Base-by-base conservation (phyloP, 2,797 vertebrate species). In the Morus bassanus region DNA sequence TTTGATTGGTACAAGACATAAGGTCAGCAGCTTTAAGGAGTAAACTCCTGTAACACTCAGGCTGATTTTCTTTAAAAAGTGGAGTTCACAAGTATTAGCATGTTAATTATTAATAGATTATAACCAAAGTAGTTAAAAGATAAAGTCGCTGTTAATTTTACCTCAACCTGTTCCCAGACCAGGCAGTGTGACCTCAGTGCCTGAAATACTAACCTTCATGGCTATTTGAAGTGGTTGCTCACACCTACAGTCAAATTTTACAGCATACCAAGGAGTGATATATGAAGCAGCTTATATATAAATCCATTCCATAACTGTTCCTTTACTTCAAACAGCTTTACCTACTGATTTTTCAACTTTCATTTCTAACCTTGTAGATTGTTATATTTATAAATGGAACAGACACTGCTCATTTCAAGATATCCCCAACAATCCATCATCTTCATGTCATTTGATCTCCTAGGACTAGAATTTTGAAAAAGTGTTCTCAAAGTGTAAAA, bases 341-440 rank as follows among this genome's bases (percentile, higher is more conserved):
- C 60, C 45, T 59, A 45, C 78, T 45, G 74, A 77, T 78, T 79
- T 84, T 83, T 82, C 67, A 74, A 39, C 72, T 89, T 78, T 64
- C 46, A 68, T 90, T 94, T 91, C 82, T 88, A 85, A 68, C 82
- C 74, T 90, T 89, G 59, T 63, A 90, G 74, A 93, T 37, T 61
- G 50, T n/a, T 90, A 35, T 39, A 73, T 89, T 96, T 78, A 33
- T 93, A 93, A 96, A 89, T 48, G 77, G 64, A 94, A 95, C 91
- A 95, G 79, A 85, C 67, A 85, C 14, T 76, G 82, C 35, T 92
- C 46, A 94, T 91, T 95, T 94, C 80, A 95, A 95, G 77, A 95
- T 95, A 95, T 93, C 21, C 67, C 53, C 48, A 80, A 73, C 60
- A 86, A 96, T 95, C 94, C 86, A 96, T 95, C 96, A 93, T 96